Conservation (phyloP, 92 coral and sea anemone species). For the Epizoanthus scotinus region DNA sequence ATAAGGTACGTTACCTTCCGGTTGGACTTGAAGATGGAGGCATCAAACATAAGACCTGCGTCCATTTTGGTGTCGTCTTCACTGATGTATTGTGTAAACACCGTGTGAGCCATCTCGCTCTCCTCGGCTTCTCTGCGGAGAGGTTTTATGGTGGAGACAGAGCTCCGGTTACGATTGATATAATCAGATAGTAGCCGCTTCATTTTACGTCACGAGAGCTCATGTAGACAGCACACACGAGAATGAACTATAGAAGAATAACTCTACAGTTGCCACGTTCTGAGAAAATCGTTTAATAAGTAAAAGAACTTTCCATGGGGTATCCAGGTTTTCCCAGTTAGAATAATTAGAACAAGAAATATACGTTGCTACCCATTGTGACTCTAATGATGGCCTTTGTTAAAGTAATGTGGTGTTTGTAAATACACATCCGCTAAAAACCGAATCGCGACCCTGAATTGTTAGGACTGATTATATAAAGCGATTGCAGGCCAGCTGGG, state of each 20-base stretch:
- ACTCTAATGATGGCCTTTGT: too few species aligned
- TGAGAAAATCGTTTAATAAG: not conserved
- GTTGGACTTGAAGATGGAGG: constrained; percentile 91
- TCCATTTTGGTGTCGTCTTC: constrained; percentile 84
- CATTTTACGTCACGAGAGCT: not conserved
- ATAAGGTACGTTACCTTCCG: constrained; percentile 61
- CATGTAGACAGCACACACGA: not conserved
- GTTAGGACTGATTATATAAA: too few species aligned
- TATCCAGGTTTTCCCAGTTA: not conserved
- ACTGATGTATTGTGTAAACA: constrained; percentile 89
- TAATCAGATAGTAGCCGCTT: not conserved
- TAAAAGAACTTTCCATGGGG: not conserved
- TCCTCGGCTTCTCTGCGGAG: constrained; percentile 72
- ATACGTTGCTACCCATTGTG: too few species aligned
- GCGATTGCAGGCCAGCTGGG: too few species aligned
- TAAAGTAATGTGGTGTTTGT: too few species aligned
- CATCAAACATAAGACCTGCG: constrained; percentile 87
- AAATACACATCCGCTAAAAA: too few species aligned
- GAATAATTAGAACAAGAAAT: not conserved
- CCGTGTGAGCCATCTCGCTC: constrained; percentile 78
- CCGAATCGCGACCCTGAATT: too few species aligned
- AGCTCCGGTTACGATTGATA: not conserved
- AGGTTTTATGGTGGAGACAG: not conserved
- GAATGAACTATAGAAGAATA: not conserved
- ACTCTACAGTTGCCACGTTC: not conserved